Evolutionary conservation across 2,888 invertebrate species (phyloP).

Genomic region (Cosmia trapezina): DNA sequence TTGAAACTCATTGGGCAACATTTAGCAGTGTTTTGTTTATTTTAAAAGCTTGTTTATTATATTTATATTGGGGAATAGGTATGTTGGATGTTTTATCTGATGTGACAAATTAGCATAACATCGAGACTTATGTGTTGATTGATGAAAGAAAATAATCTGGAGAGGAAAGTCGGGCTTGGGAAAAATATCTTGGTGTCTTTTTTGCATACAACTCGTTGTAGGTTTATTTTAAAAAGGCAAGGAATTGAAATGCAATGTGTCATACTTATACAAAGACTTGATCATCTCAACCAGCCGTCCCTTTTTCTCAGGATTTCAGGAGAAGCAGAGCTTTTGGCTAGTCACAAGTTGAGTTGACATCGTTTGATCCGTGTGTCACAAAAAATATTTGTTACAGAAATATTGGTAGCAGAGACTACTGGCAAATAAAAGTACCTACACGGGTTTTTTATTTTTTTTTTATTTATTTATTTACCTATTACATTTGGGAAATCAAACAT

Average conservation of each 20-base stretch:
- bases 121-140: background rate
- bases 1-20: slow-evolving; percentile 42
- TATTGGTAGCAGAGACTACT: background rate
- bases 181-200: background rate
- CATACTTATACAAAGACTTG: background rate
- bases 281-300: background rate
- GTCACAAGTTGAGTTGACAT: background rate
- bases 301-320: background rate
- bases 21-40: slow-evolving; percentile 50
- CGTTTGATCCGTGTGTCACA: slow-evolving; percentile 27
- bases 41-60: slow-evolving; percentile 40
- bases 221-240: background rate
- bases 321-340: no score
- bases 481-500: no score
- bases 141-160: background rate
- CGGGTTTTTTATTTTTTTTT: no score
- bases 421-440: slow-evolving; percentile 8
- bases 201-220: background rate
- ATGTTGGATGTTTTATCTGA: slow-evolving; percentile 26
- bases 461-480: no score
- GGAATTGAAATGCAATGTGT: background rate
- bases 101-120: slow-evolving; percentile 47
- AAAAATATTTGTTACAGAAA: slow-evolving; percentile 5
- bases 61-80: slow-evolving; percentile 31
- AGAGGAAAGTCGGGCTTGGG: background rate